Conservation (phyloP, 1,140 invertebrate genomes). For the Branchinecta lynchi region DNA sequence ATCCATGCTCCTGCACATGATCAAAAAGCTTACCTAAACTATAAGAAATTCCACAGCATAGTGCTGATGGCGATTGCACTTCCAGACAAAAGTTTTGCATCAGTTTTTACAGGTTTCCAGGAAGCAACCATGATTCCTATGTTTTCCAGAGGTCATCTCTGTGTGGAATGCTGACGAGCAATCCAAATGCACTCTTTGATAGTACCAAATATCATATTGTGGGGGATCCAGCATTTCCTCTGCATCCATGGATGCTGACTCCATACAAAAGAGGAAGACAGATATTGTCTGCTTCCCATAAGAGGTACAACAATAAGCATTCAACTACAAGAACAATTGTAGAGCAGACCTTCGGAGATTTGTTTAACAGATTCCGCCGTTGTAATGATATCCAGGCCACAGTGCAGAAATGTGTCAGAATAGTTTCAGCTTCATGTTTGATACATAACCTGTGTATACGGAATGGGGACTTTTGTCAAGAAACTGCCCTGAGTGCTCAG, state of each 20-base stretch:
- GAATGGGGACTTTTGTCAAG: too few species aligned
- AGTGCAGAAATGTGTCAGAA: background rate
- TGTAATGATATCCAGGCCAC: background rate
- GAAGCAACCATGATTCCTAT: constrained; percentile 18
- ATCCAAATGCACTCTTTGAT: background rate
- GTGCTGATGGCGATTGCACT: constrained; percentile 12
- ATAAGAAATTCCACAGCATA: constrained; percentile 15
- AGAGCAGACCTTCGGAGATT: background rate
- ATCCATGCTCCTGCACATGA: constrained; percentile 15
- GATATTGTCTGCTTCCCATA: background rate
- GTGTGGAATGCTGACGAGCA: background rate
- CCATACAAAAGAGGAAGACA: background rate
- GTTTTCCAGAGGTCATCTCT: constrained; percentile 12
- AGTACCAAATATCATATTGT: background rate
- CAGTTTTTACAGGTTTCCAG: constrained; percentile 18
- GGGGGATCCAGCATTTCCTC: background rate
- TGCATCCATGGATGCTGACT: background rate
- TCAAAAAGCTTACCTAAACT: constrained; percentile 18
- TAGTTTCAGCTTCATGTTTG: background rate
- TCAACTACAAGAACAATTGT: background rate
- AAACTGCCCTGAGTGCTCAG: too few species aligned
- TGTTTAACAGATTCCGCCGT: background rate
- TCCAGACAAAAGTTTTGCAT: background rate
- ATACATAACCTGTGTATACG: background rate
- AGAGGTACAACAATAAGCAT: background rate